Evolutionary conservation across 2,888 invertebrate genomes (phyloP), one percentile per base, ranked within the genome.

Genomic region (Heliothis peltigera): DNA sequence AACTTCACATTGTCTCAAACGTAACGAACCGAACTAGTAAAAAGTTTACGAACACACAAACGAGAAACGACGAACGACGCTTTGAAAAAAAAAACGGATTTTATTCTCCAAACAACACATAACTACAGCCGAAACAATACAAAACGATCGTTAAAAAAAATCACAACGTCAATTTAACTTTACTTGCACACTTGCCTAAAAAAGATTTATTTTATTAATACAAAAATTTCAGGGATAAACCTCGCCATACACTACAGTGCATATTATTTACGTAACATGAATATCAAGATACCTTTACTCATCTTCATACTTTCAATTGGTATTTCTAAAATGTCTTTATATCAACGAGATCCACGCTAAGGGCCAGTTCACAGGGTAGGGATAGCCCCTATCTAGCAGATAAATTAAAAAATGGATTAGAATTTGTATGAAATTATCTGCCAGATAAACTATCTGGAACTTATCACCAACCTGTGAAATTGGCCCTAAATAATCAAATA

Each of bases 111-210:
- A 19, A 44, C 44, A 77, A 77, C 35, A 75, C 10, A 84, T 64
- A 82, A 85, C 81, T 87, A 91, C 89, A 89, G 90, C 89, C 89
- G 51, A 89, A 87, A 83, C 66, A 58, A 79, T 75, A 79, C 66
- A 77, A 70, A 68, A 83, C 80, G 44, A 35, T 73, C 58, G 62
- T 75, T 71, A 65, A 58, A 44, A 66, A 68, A 79, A 83, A 83
- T 84, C 81, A 85, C 83, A 86, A 86, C 84, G 67, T 81, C 67
- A 62, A 75, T 77, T 77, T 56, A 62, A 73, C 18, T 28, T 49
- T 77, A 61, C 61, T 84, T 84, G 87, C 89, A 90, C 87, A 89
- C 88, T 88, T 84, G 84, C 87, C 85, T 81, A 74, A 63, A 64
- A 70, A 70, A 53, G 18, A 8, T 44, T 68, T 62, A 60, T 70